Evolutionary conservation across 2,888 invertebrate species (phyloP).

Genomic region (Mythimna albipuncta): DNA sequence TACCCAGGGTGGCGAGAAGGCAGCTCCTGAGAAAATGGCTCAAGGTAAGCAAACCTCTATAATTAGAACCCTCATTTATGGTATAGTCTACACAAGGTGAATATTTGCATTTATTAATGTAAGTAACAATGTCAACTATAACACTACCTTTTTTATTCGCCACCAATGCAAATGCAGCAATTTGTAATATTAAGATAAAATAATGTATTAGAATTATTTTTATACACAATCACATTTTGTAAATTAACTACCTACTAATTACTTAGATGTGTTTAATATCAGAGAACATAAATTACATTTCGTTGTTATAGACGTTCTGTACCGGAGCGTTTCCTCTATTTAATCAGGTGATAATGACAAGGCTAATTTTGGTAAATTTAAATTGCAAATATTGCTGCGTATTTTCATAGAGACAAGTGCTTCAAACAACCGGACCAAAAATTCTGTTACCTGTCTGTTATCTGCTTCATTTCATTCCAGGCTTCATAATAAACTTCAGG

Average conservation of each 20-base stretch:
- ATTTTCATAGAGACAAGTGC: too few relatives aligned
- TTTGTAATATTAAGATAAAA: not conserved
- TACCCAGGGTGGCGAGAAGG: conserved; percentile 54
- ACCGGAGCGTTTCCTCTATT: not conserved
- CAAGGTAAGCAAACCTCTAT: conserved; percentile 47
- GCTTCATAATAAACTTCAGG: not conserved
- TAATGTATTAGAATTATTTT: not conserved
- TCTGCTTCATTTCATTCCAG: not conserved
- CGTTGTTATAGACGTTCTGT: not conserved
- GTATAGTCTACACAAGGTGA: not conserved
- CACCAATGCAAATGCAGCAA: not conserved
- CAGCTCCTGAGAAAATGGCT: conserved; percentile 47
- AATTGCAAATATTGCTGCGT: too few relatives aligned
- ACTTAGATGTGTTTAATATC: not conserved
- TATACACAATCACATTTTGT: not conserved
- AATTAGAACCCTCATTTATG: not conserved
- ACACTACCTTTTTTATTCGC: not conserved
- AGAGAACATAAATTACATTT: not conserved
- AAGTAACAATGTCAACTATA: not conserved
- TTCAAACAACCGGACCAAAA: too few relatives aligned
- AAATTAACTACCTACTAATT: not conserved
- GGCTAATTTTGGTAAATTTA: not conserved
- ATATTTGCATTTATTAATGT: not conserved
- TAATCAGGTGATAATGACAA: conserved; percentile 2
- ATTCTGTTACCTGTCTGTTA: too few relatives aligned